Evolutionary conservation across 2,888 invertebrate species (phyloP).

Genomic region (Oscheius onirici): DNA sequence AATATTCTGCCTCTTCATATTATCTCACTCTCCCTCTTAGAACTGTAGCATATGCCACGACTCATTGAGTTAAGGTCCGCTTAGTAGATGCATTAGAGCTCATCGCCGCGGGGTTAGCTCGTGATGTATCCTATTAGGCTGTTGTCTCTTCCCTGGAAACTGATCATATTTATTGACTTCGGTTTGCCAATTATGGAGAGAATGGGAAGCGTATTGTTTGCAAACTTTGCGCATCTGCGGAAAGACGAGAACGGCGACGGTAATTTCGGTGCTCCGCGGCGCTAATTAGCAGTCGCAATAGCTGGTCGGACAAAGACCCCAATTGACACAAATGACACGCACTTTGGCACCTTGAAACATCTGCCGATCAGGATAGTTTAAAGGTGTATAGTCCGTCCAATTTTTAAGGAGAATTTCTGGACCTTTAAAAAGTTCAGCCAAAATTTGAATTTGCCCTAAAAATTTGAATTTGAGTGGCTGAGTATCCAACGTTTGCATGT

Average conservation of each 20-base stretch:
- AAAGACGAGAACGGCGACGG: conserved; percentile 23
- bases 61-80: conserved; percentile 27
- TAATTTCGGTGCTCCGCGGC: conserved; percentile 24
- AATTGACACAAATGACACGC: conserved; percentile 23
- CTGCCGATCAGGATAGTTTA: neutral
- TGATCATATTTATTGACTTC: too few species aligned
- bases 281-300: conserved; percentile 24
- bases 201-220: conserved; percentile 4
- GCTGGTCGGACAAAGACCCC: conserved; percentile 19
- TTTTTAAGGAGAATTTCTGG: neutral
- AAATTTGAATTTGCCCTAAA: too few species aligned
- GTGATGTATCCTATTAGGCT: conserved; percentile 29
- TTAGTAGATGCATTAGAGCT: conserved; percentile 29
- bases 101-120: conserved; percentile 31
- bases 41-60: neutral
- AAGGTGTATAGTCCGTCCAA: neutral
- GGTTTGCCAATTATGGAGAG: neutral
- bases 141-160: neutral
- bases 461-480: too few species aligned
- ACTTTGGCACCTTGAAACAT: conserved; percentile 11
- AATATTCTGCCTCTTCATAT: neutral
- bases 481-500: too few species aligned
- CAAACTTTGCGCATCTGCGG: conserved; percentile 31
- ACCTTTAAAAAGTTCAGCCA: too few species aligned
- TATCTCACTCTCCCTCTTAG: neutral